Evolutionary conservation across 1,140 invertebrate species (phyloP).

Genomic region (Heliconius eleuchia): DNA sequence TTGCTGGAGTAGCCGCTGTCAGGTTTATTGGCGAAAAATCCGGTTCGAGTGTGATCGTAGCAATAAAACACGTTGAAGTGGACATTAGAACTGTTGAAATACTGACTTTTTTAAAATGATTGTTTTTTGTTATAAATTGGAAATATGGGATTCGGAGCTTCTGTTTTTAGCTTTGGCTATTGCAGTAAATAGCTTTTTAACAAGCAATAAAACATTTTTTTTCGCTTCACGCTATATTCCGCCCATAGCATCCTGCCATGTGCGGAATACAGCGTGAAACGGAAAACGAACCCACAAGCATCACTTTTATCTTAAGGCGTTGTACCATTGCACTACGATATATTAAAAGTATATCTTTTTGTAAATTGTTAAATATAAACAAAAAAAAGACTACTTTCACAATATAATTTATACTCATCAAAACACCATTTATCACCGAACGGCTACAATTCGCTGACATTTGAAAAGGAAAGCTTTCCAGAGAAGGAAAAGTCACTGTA

Average conservation of each 20-base stretch:
- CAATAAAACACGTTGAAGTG: constrained; percentile 5
- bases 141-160: too few species aligned
- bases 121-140: background rate
- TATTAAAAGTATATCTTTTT: too few species aligned
- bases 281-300: background rate
- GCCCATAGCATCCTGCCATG: too few species aligned
- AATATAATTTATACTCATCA: constrained; percentile 36
- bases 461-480: constrained; percentile 28
- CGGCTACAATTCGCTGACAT: constrained; percentile 33
- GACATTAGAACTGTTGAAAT: background rate
- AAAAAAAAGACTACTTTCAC: background rate
- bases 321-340: too few species aligned
- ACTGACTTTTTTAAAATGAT: background rate
- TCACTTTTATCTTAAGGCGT: too few species aligned
- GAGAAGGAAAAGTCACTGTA: constrained; percentile 24
- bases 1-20: constrained; percentile 42
- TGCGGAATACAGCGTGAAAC: too few species aligned
- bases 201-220: too few species aligned
- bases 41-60: constrained; percentile 24
- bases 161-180: too few species aligned
- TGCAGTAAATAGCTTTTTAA: too few species aligned
- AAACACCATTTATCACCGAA: constrained; percentile 29
- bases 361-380: background rate
- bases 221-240: too few species aligned
- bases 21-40: constrained; percentile 39